phyloP scores from a whole-genome alignment of 2,797 vertebrate genomes.

The Characodon lateralis region DNA sequence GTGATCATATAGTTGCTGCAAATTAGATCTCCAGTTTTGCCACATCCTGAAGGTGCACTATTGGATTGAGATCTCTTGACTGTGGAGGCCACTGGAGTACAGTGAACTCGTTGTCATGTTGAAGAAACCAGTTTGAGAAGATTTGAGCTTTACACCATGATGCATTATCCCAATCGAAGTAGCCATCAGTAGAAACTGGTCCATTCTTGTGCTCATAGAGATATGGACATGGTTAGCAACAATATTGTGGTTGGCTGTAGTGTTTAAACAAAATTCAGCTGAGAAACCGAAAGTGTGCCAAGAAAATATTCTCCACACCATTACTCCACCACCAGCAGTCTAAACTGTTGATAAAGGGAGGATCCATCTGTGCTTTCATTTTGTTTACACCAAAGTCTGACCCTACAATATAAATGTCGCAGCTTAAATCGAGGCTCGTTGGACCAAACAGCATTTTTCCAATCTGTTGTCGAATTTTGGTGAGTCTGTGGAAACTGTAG shows the following conservation, averaged over 20 bases:
- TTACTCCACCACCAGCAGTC: neutral
- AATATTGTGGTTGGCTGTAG: neutral
- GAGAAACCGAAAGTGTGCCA: neutral
- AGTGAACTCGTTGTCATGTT: neutral
- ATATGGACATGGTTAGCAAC: neutral
- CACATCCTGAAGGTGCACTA: neutral
- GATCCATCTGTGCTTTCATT: neutral
- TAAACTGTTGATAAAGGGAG: neutral
- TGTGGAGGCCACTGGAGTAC: neutral
- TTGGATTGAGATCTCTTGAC: neutral
- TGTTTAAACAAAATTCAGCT: neutral
- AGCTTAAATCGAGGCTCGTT: neutral
- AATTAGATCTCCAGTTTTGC: neutral
- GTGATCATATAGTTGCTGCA: neutral
- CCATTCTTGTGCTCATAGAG: neutral
- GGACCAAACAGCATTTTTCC: neutral
- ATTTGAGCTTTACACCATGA: neutral
- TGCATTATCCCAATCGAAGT: neutral
- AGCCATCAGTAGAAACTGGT: neutral
- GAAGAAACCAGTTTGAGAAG: neutral
- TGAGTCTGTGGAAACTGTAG: neutral
- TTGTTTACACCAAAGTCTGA: neutral
- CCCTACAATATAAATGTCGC: neutral
- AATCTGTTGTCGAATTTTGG: neutral
- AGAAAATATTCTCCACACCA: neutral